A percentile compares a stretch with the other conserved stretches of the same genome.
Evolutionary conservation across 2,113 vertebrate genomes (phyloP).

Genomic region (Hydrolagus affinis): DNA sequence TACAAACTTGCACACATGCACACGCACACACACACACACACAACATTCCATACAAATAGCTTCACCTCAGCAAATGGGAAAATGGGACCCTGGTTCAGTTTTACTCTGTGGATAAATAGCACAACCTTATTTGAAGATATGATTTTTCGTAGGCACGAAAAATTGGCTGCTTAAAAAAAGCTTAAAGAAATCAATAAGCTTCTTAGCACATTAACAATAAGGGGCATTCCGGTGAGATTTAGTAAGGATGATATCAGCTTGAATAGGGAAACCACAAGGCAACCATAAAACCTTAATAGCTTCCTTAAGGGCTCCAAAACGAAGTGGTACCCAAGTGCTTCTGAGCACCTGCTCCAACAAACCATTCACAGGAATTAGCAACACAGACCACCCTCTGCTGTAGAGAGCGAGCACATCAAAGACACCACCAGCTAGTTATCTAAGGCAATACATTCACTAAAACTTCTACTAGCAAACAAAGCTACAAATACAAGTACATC

Average conservation of each 20-base stretch:
- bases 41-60: not conserved
- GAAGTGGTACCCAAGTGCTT: not conserved
- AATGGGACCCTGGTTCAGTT: not conserved
- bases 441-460: not conserved
- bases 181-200: not conserved
- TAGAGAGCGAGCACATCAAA: not conserved
- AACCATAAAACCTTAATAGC: not conserved
- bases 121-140: not conserved
- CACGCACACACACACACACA: not conserved
- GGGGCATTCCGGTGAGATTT: too few relatives aligned
- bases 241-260: too few relatives aligned
- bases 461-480: not conserved
- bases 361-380: not conserved
- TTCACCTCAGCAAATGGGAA: too few relatives aligned
- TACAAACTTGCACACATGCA: too few relatives aligned
- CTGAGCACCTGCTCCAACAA: not conserved
- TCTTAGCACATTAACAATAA: not conserved
- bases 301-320: not conserved
- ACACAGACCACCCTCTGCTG: not conserved
- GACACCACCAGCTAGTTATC: not conserved
- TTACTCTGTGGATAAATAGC: not conserved
- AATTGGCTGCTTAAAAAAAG: not conserved
- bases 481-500: not conserved
- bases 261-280: constrained; percentile 13
- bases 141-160: not conserved